Percentiles rank a stretch among this genome's conserved stretches.
These are phyloP conservation scores for Petrocephalus sullivani DNA, from an alignment of 2,797 vertebrate genomes.

Conservation along the genomic window DNA sequence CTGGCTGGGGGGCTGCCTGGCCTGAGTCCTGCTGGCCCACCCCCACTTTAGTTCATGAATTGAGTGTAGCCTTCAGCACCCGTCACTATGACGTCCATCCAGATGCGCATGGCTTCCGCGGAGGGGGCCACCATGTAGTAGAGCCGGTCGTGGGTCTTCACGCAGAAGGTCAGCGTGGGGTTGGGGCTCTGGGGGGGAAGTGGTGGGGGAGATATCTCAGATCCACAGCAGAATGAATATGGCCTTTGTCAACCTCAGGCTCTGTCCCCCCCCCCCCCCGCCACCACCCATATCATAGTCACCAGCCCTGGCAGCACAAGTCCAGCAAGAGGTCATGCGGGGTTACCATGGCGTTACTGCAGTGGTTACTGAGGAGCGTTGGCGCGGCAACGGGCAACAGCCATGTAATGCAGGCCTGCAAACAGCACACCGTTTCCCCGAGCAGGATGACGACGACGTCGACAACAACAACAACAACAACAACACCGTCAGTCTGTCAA, in stretches of 20 bases:
- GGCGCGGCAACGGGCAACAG: neutral
- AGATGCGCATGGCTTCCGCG: conserved; percentile 91
- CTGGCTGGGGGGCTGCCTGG: neutral
- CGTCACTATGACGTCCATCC: conserved; percentile 96
- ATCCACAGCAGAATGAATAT: neutral
- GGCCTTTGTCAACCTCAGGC: neutral
- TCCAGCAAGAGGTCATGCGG: neutral
- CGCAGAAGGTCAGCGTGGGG: conserved; percentile 87
- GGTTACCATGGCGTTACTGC: neutral
- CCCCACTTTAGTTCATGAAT: conserved; percentile 76
- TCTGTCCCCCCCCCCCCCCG: neutral
- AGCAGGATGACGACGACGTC: neutral
- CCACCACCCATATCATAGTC: conserved; percentile 1
- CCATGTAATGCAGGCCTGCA: neutral
- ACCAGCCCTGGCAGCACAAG: neutral
- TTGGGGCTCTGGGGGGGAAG: conserved; percentile 77
- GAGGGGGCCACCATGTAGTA: conserved; percentile 94
- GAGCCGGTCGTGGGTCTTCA: conserved; percentile 93
- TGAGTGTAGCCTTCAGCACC: conserved; percentile 93
- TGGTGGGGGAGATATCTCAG: neutral
- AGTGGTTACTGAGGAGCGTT: neutral
- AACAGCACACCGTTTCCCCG: neutral
- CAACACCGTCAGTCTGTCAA: neutral
- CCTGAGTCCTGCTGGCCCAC: neutral
- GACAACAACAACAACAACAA: neutral